Base-by-base conservation (phyloP, 2,888 invertebrate genomes). In the Chromoteleia sp. region DNA sequence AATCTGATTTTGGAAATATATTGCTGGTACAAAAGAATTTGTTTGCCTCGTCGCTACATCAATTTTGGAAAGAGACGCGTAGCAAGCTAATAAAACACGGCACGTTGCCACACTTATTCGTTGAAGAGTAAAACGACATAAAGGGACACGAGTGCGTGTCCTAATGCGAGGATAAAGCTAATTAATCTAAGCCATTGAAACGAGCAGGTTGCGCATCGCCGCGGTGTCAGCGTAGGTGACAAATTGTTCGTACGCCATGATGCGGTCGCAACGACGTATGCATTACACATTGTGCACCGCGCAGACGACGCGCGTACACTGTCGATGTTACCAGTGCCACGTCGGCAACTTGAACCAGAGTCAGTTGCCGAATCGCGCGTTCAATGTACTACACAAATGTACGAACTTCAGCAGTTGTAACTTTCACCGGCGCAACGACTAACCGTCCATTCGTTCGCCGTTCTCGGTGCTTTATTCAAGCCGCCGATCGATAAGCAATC, bases 111-210 rank as follows among this genome's bases (percentile, higher is more conserved):
- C 43, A 29, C 59, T 73, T 52, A 59, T 52, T 41, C 63, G 25
- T 17, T 59, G 71, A 76, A 65, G 75, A 79, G 75, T 70, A 39
- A 82, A 82, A 75, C 56, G 61, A 56, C 79, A 76, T 70, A 39
- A 82, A 82, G 71, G 50, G 61, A 56, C 79, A 76, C 7, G 43
- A 43, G 56, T 39, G 79, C 39, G 58, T 73, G 71, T 79, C 19
- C 77, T 76, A 79, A 85, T 81, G 83, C 85, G 84, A 83, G 85
- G 83, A 83, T 71, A 86, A 83, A 85, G 87, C 87, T 89, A 90
- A 91, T 91, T 90, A 91, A 90, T 90, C 90, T 87, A 86, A 87
- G 88, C 87, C 87, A 86, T 89, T 90, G 88, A 89, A 88, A 89
- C 88, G 86, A 86, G 87, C 86, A 82, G 86, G 85, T 81, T 84